phyloP scores from a whole-genome alignment of 2,888 invertebrate species.

The Taphrorychus bicolor region DNA sequence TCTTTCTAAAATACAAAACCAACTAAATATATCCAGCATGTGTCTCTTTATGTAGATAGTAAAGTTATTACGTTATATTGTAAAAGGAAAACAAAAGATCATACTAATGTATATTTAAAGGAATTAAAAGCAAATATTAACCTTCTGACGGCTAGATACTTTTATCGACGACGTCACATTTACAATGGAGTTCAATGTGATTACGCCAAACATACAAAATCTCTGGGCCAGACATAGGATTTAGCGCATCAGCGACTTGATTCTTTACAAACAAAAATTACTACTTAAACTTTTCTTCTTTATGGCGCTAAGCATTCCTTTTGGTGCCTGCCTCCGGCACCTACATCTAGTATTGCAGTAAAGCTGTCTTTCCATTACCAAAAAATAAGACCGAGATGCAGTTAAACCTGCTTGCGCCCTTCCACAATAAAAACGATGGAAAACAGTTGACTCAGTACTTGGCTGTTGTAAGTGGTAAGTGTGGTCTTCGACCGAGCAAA shows the following conservation, averaged over 20 bases:
- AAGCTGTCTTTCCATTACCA: conserved; percentile 2
- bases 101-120: too few relatives aligned
- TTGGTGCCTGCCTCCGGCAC: not conserved
- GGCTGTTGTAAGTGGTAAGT: conserved; percentile 20
- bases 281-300: not conserved
- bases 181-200: too few relatives aligned
- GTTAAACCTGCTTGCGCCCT: not conserved
- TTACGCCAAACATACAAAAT: too few relatives aligned
- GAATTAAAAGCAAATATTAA: too few relatives aligned
- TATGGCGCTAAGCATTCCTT: not conserved
- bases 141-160: too few relatives aligned
- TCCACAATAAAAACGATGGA: conserved; percentile 16
- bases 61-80: too few relatives aligned
- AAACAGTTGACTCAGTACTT: conserved; percentile 23
- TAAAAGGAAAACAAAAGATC: too few relatives aligned
- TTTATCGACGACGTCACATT: too few relatives aligned
- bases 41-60: too few relatives aligned
- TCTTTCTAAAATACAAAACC: too few relatives aligned
- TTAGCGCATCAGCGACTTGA: not conserved
- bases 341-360: not conserved
- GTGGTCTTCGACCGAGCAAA: not conserved
- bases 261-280: not conserved
- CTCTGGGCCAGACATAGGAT: too few relatives aligned
- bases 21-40: too few relatives aligned
- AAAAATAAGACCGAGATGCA: not conserved